phyloP scores from a whole-genome alignment of 2,113 vertebrate species.

The Numida meleagris region DNA sequence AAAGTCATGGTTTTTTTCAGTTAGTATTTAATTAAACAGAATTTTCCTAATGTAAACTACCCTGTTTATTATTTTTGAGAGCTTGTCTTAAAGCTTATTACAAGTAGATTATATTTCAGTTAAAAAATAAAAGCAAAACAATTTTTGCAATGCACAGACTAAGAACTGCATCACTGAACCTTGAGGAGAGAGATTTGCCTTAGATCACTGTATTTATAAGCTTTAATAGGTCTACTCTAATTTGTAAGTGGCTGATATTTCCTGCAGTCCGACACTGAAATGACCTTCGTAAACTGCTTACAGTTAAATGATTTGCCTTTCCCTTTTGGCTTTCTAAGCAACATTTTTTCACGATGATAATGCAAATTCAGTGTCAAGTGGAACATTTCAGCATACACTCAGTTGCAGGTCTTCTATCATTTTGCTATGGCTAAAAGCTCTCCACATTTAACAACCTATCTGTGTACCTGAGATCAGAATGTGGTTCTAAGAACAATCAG shows the following conservation, averaged over 20 bases:
- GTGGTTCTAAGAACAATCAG: rapidly evolving
- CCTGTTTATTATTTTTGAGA: background rate
- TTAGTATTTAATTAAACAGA: background rate
- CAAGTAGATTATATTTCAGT: background rate
- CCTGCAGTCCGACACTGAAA: background rate
- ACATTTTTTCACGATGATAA: background rate
- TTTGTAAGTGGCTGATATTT: background rate
- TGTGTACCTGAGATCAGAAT: background rate
- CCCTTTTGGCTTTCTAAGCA: background rate
- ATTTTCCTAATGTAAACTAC: background rate
- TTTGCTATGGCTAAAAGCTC: background rate
- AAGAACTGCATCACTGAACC: background rate
- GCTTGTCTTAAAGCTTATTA: background rate
- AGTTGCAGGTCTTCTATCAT: background rate
- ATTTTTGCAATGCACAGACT: background rate
- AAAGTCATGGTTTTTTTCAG: background rate
- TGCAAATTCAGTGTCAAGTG: background rate
- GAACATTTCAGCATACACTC: background rate
- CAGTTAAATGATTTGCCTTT: background rate
- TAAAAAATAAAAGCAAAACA: background rate
- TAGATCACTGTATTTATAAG: background rate
- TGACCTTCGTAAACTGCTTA: background rate
- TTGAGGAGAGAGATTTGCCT: background rate
- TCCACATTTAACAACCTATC: background rate
- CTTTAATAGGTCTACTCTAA: background rate